These are phyloP conservation scores for Eudyptes chrysolophus DNA, from an alignment of 2,113 vertebrate species.

Conservation along the genomic window DNA sequence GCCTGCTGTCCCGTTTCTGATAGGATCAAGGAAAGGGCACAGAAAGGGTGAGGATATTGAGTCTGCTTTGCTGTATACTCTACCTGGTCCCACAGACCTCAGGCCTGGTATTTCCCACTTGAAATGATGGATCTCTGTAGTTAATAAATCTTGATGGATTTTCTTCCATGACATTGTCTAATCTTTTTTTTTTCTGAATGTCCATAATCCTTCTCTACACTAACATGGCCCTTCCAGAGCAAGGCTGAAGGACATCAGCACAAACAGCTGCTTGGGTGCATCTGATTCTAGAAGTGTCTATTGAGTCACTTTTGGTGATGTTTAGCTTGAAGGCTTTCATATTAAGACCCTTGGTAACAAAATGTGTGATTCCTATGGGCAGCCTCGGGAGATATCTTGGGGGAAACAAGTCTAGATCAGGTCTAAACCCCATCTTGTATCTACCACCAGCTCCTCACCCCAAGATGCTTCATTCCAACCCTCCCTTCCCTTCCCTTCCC, in stretches of 20 bases:
- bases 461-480: rapidly evolving
- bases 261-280: not conserved
- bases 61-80: not conserved
- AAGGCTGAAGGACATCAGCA: not conserved
- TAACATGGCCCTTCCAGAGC: not conserved
- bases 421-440: not conserved
- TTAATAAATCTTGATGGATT: not conserved
- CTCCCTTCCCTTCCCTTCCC: not conserved
- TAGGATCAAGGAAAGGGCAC: not conserved
- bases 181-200: not conserved
- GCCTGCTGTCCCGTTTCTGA: not conserved
- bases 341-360: not conserved
- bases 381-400: not conserved
- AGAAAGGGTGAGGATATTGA: not conserved
- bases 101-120: not conserved
- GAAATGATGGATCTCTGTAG: not conserved
- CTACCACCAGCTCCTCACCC: not conserved
- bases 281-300: not conserved
- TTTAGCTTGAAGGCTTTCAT: not conserved
- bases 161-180: not conserved
- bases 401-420: not conserved
- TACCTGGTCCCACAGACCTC: not conserved
- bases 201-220: not conserved
- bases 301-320: not conserved
- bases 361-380: not conserved